Conservation (phyloP, 2,113 vertebrate genomes). For the Cyprinodon variegatus region DNA sequence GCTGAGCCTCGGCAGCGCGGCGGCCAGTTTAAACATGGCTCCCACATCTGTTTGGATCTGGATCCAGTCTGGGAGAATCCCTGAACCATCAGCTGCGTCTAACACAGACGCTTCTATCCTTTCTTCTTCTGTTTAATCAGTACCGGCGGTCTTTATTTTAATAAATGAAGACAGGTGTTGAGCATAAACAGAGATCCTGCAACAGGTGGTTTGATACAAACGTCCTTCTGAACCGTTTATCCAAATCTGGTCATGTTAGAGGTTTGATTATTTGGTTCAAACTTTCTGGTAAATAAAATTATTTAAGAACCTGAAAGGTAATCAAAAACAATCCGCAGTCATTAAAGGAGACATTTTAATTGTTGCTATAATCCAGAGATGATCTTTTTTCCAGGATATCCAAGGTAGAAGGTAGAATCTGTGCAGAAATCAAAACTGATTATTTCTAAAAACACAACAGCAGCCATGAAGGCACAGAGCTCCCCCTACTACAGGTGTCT, state of each 20-base stretch:
- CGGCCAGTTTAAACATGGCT: slow-evolving; percentile 44
- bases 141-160: background rate
- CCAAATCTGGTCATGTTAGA: background rate
- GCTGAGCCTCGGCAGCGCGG: slow-evolving; percentile 1
- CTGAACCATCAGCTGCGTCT: slow-evolving; percentile 45
- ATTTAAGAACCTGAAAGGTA: background rate
- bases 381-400: no score
- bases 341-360: background rate
- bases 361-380: no score
- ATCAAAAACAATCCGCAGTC: background rate
- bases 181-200: no score
- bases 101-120: background rate
- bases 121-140: background rate
- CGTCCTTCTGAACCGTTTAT: background rate
- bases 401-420: no score
- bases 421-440: no score
- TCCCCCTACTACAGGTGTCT: no score
- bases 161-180: no score
- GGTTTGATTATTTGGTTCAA: background rate
- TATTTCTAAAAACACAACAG: background rate
- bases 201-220: background rate
- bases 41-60: slow-evolving; percentile 47
- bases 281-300: background rate
- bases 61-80: slow-evolving; percentile 31
- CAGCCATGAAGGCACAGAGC: no score